Conservation (phyloP, 2,888 invertebrate genomes). For the Rhingia campestris region DNA sequence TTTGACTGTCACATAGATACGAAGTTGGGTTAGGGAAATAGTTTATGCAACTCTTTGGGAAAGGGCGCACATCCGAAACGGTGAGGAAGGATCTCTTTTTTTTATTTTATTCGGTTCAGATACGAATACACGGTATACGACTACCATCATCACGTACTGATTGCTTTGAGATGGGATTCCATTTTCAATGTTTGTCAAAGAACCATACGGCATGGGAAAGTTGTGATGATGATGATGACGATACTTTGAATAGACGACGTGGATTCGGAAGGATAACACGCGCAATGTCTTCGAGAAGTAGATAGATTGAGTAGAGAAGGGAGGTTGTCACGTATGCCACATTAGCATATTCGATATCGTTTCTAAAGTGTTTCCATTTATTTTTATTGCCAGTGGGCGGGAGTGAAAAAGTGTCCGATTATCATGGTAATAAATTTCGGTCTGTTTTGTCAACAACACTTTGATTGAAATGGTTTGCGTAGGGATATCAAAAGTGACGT, state of each 20-base stretch:
- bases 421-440: background rate
- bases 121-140: slow-evolving; percentile 9
- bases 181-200: slow-evolving; percentile 51
- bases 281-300: slow-evolving; percentile 10
- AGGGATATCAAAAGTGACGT: too few species aligned
- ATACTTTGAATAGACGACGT: slow-evolving; percentile 31
- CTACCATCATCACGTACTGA: slow-evolving; percentile 52
- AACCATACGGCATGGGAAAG: background rate
- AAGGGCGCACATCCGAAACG: background rate
- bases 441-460: slow-evolving; percentile 12
- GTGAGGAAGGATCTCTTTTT: background rate
- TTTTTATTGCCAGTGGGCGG: slow-evolving; percentile 30
- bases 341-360: slow-evolving; percentile 56
- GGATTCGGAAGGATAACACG: slow-evolving; percentile 31
- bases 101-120: slow-evolving; percentile 3
- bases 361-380: slow-evolving; percentile 52
- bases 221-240: slow-evolving; percentile 21
- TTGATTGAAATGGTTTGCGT: background rate
- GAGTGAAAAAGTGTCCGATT: slow-evolving; percentile 33
- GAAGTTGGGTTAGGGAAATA: background rate
- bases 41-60: slow-evolving; percentile 5
- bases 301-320: slow-evolving; percentile 12
- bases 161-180: slow-evolving; percentile 57
- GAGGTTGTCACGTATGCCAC: slow-evolving; percentile 53
- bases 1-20: background rate